A percentile compares a stretch with the other conserved stretches of the same genome.
Evolutionary conservation across 2,113 vertebrate species (phyloP).

Genomic region (Entosphenus tridentatus): DNA sequence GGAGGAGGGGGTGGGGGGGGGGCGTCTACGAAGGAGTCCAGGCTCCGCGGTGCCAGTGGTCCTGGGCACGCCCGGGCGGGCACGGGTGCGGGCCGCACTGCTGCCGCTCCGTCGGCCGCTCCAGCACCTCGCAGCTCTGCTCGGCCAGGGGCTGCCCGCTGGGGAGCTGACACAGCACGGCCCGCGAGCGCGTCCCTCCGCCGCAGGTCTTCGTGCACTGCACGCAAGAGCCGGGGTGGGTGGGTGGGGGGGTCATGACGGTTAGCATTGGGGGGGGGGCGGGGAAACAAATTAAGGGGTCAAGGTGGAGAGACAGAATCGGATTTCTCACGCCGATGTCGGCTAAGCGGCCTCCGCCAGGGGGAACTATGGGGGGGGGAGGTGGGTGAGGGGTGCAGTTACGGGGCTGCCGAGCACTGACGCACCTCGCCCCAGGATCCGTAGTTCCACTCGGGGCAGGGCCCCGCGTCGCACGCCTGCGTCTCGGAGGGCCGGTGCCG

Average conservation of each 20-base stretch:
- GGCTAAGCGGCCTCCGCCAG: too few species aligned
- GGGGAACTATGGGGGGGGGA: too few species aligned
- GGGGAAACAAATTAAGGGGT: neutral
- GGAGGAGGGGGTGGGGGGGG: too few species aligned
- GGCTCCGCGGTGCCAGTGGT: constrained; percentile 48
- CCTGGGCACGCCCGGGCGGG: constrained; percentile 32
- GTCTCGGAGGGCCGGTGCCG: constrained; percentile 47
- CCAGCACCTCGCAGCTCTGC: constrained; percentile 57
- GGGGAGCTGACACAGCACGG: constrained; percentile 66
- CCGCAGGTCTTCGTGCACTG: constrained; percentile 75
- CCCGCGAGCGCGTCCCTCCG: constrained; percentile 51
- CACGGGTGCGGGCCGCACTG: constrained; percentile 57
- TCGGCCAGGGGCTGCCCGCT: constrained; percentile 46
- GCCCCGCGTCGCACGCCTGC: constrained; percentile 54
- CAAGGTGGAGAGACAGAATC: neutral
- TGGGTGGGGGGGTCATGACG: neutral
- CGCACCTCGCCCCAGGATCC: constrained; percentile 83
- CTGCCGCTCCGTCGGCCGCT: constrained; percentile 48
- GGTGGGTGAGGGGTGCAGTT: neutral
- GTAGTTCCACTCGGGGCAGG: constrained; percentile 71
- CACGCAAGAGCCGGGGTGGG: constrained; percentile 12
- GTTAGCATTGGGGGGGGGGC: neutral
- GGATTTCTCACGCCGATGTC: too few species aligned
- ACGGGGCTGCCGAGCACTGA: neutral
- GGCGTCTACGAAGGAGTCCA: constrained; percentile 24